Evolutionary conservation across 2,113 vertebrate genomes (phyloP), one percentile per base, ranked within the genome.

Genomic region (Mugil cephalus): DNA sequence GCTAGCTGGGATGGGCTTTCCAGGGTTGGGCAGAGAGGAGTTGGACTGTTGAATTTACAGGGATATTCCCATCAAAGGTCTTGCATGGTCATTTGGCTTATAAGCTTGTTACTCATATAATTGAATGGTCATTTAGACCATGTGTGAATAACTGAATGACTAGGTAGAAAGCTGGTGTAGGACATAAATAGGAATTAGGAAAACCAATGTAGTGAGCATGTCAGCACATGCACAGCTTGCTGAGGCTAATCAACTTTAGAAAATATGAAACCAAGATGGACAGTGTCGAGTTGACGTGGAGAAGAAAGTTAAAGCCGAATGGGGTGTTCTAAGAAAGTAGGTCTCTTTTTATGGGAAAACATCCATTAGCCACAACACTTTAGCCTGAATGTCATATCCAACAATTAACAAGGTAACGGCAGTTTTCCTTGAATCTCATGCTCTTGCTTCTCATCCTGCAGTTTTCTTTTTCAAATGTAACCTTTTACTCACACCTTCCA

Each of bases 1-100:
- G 68, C 63, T 69, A 11, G 79, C 86, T 89, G 89, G 80, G 86
- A 88, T 74, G 76, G 75, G 74, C 63, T 52, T 54, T 61, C 51
- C 77, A 65, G 47, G 70, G 62, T 34, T 68, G 73, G 78, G 67
- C 61, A 61, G 4, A 18, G 69, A 48, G 15, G 43, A 68, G 58
- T 75, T 53, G 66, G 66, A 59, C 35, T 63, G 42, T 43, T 51
- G 42, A 36, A 70, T 72, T 54, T 67, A 67, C 64, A 71, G 19
- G 5, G n/a, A 69, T 65, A 39, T 64, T 75, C 35, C 69, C 50
- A 77, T 74, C 21, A 34, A 67, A 59, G 17, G 69, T 71, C 40
- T 67, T 38, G 15, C 36, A 63, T 8, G 42, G 72, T 36, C 59
- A 53, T 69, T 84, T 45, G 18, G 10, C 35, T 54, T 13, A n/a